Percentiles rank a stretch among this genome's conserved stretches.
Evolutionary conservation across 2,113 vertebrate genomes (phyloP).

Genomic region (Dissostichus mawsoni): DNA sequence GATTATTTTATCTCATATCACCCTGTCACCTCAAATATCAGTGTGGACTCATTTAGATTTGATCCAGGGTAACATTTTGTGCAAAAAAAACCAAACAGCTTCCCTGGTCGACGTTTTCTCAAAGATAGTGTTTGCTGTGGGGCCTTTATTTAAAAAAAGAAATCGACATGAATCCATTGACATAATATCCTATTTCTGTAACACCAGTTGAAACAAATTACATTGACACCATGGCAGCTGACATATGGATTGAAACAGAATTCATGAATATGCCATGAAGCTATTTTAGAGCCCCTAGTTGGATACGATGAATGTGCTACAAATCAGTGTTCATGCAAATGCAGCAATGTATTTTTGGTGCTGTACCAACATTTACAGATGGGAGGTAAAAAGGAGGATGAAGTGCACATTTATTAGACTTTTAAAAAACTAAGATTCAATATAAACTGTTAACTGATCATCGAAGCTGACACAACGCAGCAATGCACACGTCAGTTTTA

Average conservation of each 20-base stretch:
- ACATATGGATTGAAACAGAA: slow-evolving; percentile 25
- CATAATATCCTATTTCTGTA: slow-evolving; percentile 17
- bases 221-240: slow-evolving; percentile 7
- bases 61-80: too few relatives aligned
- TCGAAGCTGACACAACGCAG: slow-evolving; percentile 37
- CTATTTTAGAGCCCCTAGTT: slow-evolving; percentile 32
- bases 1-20: background rate
- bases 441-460: slow-evolving; percentile 17
- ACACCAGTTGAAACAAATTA: slow-evolving; percentile 17
- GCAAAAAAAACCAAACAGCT: background rate
- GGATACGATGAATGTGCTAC: slow-evolving; percentile 22
- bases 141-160: slow-evolving; percentile 8
- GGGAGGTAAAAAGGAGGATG: background rate
- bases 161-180: slow-evolving; percentile 1
- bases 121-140: background rate
- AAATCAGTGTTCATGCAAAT: background rate
- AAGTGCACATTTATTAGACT: background rate
- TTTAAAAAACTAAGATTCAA: background rate
- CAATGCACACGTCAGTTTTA: slow-evolving; percentile 56
- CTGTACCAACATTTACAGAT: background rate
- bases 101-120: slow-evolving; percentile 5
- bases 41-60: background rate
- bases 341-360: background rate
- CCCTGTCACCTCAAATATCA: background rate
- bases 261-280: slow-evolving; percentile 43